A percentile compares a stretch with the other conserved stretches of the same genome.
These are phyloP conservation scores for Ditula angustiorana DNA, from an alignment of 2,888 invertebrate genomes.

Conservation along the genomic window DNA sequence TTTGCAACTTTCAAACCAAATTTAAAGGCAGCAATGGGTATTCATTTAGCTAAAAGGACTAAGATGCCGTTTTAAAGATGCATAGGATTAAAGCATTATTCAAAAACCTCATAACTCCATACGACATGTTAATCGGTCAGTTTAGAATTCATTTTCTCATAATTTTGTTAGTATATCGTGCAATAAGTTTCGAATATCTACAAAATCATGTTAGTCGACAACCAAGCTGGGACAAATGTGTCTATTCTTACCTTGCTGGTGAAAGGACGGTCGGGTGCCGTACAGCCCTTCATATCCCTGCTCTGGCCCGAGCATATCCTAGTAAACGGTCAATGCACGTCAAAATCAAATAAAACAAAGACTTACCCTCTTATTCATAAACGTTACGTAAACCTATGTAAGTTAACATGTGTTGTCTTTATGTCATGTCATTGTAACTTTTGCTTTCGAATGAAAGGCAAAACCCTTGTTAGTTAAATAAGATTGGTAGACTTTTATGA, in stretches of 20 bases:
- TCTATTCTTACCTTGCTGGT: conserved; percentile 91
- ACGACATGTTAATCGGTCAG: conserved; percentile 19
- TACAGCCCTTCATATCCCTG: conserved; percentile 97
- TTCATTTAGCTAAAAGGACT: neutral
- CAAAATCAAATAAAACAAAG: conserved; percentile 55
- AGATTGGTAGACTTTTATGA: too few species aligned
- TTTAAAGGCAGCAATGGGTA: conserved; percentile 18
- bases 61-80: neutral
- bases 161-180: conserved; percentile 4
- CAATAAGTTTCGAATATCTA: conserved; percentile 36
- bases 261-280: conserved; percentile 96
- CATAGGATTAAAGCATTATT: conserved; percentile 12
- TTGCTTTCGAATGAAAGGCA: too few species aligned
- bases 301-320: conserved; percentile 97
- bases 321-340: conserved; percentile 70
- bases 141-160: conserved; percentile 2
- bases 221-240: conserved; percentile 9
- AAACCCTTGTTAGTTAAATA: too few species aligned
- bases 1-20: neutral
- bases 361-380: too few species aligned
- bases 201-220: conserved; percentile 28
- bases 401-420: too few species aligned
- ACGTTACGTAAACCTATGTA: too few species aligned
- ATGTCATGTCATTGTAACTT: too few species aligned
- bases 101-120: neutral